Base-by-base conservation (phyloP, 2,797 vertebrate species). In the Onychomys arenicola region DNA sequence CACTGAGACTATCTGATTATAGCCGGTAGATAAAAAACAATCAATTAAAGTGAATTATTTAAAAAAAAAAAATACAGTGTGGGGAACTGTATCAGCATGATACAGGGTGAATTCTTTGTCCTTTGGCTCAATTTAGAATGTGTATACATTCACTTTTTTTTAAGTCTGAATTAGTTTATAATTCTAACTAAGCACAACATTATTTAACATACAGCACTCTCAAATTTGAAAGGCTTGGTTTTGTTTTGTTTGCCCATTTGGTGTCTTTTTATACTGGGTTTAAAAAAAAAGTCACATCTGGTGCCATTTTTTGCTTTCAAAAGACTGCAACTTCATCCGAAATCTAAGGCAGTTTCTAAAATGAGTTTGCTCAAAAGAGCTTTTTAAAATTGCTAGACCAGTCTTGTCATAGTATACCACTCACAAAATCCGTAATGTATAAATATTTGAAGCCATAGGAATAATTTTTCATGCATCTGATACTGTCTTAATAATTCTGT, bases 401-500 rank as follows among this genome's bases (percentile, higher is more conserved):
- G 46, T 14, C 57, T 40, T 76, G 6, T 94, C 77, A 91, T 76
- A 49, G n/a, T 75, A 25, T 34, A 76, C 59, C 19, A 2, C 34
- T 96, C 75, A 92, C 89, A 91, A 16, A 14, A 21, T 96, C 95
- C 96, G 19, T 71, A 73, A n/a, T 82, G 43, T n/a, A 2, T 97
- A 96, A 97, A 95, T 96, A 92, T 52, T 94, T 96, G 85, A 97
- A 95, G 17, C 3, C 46, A 65, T 17, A 63, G 65, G 96, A 95
- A 91, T 96, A 93, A 92, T 95, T 90, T 98, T 78, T 90, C 85
- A 93, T 96, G 93, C 55, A 92, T 55, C 81, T 97, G 87, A 89
- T 96, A 10, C 73, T 93, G 77, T 89, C 94, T 95, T 98, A 81
- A 87, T 97, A 98, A 94, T 97, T 96, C 85, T 90, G 1, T 96